These are phyloP conservation scores for Ophion obscuratus DNA, from an alignment of 2,888 invertebrate genomes.

Conservation along the genomic window DNA sequence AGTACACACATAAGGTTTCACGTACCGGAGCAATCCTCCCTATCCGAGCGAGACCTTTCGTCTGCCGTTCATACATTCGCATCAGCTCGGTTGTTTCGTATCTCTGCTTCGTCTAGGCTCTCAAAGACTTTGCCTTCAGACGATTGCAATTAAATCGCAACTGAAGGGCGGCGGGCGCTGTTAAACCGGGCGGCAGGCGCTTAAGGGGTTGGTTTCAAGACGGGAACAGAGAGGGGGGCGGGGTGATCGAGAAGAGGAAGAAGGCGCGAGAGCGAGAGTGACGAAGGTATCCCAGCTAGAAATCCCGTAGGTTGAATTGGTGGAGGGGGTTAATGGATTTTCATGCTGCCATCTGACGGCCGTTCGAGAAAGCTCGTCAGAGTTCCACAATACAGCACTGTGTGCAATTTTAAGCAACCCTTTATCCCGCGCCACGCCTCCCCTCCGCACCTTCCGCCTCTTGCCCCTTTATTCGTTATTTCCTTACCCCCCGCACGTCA, in stretches of 20 bases:
- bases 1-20: neutral
- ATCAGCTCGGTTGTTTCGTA: constrained; percentile 46
- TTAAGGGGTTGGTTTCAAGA: neutral
- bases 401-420: constrained; percentile 83
- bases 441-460: constrained; percentile 31
- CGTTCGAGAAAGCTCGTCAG: constrained; percentile 80
- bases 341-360: constrained; percentile 80
- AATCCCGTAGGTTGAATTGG: constrained; percentile 47
- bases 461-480: constrained; percentile 60
- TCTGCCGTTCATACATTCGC: constrained; percentile 3
- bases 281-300: constrained; percentile 38
- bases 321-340: constrained; percentile 80
- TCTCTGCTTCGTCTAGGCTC: constrained; percentile 57
- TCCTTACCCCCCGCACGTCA: constrained; percentile 45
- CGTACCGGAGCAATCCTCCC: neutral
- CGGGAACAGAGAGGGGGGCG: neutral
- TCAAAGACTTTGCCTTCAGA: constrained; percentile 80
- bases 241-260: constrained; percentile 42
- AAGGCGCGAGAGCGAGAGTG: constrained; percentile 52
- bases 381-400: constrained; percentile 82
- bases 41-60: neutral
- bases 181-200: neutral
- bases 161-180: constrained; percentile 73
- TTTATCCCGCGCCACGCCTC: constrained; percentile 78
- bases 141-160: constrained; percentile 83